Evolutionary conservation across 2,113 vertebrate genomes (phyloP).

Genomic region (Menura novaehollandiae): DNA sequence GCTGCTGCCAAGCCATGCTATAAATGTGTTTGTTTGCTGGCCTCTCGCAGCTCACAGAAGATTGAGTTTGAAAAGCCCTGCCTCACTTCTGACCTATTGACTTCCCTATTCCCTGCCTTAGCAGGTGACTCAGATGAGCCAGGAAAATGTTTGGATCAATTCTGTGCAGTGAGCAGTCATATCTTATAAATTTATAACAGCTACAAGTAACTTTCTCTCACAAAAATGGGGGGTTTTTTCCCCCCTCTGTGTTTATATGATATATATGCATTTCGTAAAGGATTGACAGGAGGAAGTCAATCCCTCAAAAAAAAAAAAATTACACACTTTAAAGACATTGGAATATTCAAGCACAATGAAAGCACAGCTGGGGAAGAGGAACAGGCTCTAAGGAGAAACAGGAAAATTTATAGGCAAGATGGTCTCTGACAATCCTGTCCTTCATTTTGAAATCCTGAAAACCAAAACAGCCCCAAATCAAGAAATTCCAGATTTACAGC

Average conservation of each 20-base stretch:
- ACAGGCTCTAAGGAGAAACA: background rate
- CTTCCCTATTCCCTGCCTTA: background rate
- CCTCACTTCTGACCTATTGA: conserved; percentile 28
- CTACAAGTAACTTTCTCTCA: background rate
- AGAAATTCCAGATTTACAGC: background rate
- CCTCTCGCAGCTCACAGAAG: background rate
- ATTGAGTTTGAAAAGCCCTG: background rate
- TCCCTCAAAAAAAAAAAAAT: background rate
- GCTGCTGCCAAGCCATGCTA: background rate
- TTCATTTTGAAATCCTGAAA: background rate
- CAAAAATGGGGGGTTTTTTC: rapidly evolving
- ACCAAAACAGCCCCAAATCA: background rate
- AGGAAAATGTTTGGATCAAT: conserved; percentile 20
- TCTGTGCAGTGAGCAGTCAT: background rate
- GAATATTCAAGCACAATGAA: background rate
- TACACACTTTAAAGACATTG: background rate
- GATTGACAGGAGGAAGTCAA: background rate
- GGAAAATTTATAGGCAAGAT: background rate
- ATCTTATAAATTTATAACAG: background rate
- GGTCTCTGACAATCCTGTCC: background rate
- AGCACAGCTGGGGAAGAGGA: background rate
- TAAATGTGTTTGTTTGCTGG: background rate
- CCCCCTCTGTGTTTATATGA: background rate
- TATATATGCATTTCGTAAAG: background rate
- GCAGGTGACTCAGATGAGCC: background rate